These are phyloP conservation scores for Otolemur crassicaudatus DNA, from an alignment of 2,797 vertebrate genomes.

Conservation along the genomic window DNA sequence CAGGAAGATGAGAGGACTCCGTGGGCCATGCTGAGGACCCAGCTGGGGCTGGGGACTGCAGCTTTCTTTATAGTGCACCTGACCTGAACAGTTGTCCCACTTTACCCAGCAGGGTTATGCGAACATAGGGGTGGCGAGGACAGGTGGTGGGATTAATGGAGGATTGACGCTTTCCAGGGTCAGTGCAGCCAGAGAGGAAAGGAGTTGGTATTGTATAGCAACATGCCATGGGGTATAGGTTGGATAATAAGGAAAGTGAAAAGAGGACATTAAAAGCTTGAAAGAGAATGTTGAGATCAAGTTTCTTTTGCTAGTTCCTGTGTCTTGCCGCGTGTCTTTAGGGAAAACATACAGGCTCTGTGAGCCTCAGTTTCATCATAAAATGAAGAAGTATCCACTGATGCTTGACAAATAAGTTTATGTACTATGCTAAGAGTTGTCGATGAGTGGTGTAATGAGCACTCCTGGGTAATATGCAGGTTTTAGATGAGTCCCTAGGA, in stretches of 20 bases:
- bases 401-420: not conserved
- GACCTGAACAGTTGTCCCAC: not conserved
- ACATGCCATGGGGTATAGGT: not conserved
- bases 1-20: not conserved
- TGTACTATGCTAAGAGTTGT: not conserved
- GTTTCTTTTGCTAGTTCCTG: not conserved
- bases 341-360: not conserved
- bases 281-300: not conserved
- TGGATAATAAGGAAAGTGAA: not conserved
- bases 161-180: not conserved
- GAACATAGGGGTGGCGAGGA: not conserved
- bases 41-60: not conserved
- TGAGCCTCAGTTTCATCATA: not conserved
- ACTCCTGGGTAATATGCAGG: not conserved
- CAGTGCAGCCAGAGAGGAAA: not conserved
- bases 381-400: not conserved
- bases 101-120: not conserved
- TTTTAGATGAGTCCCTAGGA: not conserved
- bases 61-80: not conserved
- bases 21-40: not conserved
- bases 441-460: not conserved
- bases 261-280: not conserved
- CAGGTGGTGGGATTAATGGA: constrained; percentile 32
- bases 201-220: not conserved
- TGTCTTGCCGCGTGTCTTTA: not conserved